A percentile compares a stretch with the other conserved stretches of the same genome.
These are phyloP conservation scores for Peromyscus polionotus DNA, from an alignment of 2,113 vertebrate species.

Conservation along the genomic window DNA sequence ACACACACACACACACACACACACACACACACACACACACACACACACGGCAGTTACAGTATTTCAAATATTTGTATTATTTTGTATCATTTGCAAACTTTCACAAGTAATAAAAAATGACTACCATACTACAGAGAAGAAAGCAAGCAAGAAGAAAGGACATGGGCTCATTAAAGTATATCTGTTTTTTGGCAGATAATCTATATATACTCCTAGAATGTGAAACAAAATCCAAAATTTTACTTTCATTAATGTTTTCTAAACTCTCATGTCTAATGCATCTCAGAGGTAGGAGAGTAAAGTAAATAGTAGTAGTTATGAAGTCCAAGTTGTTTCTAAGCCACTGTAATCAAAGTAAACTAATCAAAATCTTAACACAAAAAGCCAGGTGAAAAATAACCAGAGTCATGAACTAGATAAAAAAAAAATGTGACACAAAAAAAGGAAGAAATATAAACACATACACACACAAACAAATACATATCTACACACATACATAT, in stretches of 20 bases:
- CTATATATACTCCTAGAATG: neutral
- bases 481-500: neutral
- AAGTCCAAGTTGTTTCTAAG: neutral
- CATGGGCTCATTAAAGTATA: neutral
- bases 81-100: neutral
- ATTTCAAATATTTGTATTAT: neutral
- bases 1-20: neutral
- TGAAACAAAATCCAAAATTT: conserved; percentile 25
- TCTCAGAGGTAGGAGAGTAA: neutral
- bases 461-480: neutral
- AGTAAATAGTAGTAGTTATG: neutral
- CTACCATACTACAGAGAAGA: neutral
- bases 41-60: neutral
- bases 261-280: neutral
- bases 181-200: neutral
- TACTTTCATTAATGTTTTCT: neutral
- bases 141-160: neutral
- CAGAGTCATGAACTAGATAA: neutral
- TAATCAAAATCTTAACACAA: neutral
- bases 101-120: neutral
- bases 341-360: neutral
- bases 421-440: neutral
- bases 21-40: neutral
- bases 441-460: neutral
- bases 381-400: neutral